Conservation (phyloP, 2,113 vertebrate species). For the Neotragus moschatus region DNA sequence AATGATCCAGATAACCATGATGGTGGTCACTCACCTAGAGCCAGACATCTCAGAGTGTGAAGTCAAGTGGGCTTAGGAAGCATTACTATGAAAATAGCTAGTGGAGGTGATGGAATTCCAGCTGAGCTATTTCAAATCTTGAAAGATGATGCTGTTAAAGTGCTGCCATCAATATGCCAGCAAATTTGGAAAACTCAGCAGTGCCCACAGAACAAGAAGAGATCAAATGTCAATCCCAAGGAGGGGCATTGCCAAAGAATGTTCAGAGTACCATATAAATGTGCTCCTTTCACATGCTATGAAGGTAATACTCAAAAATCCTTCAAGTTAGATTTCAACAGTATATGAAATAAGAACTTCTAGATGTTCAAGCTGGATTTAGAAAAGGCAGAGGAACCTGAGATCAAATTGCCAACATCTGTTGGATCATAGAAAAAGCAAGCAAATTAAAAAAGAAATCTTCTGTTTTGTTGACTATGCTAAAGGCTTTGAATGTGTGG, state of each 20-base stretch:
- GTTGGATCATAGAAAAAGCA: neutral
- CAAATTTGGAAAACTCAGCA: neutral
- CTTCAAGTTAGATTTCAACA: neutral
- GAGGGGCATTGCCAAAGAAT: neutral
- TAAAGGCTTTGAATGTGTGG: neutral
- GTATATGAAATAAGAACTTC: neutral
- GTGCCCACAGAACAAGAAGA: neutral
- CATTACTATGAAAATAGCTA: neutral
- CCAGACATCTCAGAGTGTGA: neutral
- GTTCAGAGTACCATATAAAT: rapidly evolving
- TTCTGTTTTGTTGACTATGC: neutral
- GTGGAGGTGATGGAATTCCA: neutral
- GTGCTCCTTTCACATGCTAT: neutral
- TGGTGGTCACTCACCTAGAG: neutral
- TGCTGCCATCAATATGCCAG: neutral
- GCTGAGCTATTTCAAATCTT: neutral
- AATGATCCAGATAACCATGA: neutral
- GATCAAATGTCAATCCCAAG: neutral
- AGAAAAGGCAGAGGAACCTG: neutral
- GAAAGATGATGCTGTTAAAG: neutral
- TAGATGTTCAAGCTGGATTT: neutral
- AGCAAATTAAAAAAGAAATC: neutral
- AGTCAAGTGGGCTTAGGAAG: neutral
- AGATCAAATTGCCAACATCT: neutral
- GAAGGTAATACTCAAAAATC: neutral